phyloP scores from a whole-genome alignment of 2,888 invertebrate species.

The Sturmia bella region DNA sequence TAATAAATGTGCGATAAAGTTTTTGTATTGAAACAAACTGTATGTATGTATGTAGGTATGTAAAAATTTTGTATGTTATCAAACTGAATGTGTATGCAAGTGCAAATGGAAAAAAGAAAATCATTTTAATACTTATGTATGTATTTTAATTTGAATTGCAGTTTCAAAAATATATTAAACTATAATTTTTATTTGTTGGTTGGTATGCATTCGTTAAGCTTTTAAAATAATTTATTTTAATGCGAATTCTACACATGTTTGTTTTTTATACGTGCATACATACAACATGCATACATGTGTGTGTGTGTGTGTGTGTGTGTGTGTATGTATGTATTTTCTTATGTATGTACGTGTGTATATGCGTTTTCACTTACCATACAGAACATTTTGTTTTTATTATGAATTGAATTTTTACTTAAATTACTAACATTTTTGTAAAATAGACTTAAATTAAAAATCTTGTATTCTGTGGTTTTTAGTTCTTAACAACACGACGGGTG shows the following conservation, averaged over 20 bases:
- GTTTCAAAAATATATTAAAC: not conserved
- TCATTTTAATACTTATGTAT: not conserved
- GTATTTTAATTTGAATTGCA: not conserved
- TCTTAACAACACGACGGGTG: conserved; percentile 57
- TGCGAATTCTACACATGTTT: not conserved
- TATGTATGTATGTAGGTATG: not conserved
- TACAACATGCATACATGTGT: not conserved
- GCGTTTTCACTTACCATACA: too few relatives aligned
- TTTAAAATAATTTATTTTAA: conserved; percentile 5
- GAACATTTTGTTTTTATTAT: too few relatives aligned
- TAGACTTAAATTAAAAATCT: conserved; percentile 31
- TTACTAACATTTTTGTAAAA: conserved; percentile 46
- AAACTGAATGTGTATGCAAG: too few relatives aligned
- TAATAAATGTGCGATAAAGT: conserved; percentile 3
- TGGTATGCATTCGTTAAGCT: not conserved
- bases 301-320: not conserved
- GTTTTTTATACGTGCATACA: not conserved
- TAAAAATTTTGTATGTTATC: not conserved
- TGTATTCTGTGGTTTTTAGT: conserved; percentile 33
- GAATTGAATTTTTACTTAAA: conserved; percentile 34
- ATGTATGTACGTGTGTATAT: conserved; percentile 5
- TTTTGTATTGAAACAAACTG: not conserved
- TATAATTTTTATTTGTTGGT: conserved; percentile 1
- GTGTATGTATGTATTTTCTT: not conserved
- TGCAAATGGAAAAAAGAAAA: too few relatives aligned